phyloP scores from a whole-genome alignment of 2,797 vertebrate species.

The Arvicola amphibius region DNA sequence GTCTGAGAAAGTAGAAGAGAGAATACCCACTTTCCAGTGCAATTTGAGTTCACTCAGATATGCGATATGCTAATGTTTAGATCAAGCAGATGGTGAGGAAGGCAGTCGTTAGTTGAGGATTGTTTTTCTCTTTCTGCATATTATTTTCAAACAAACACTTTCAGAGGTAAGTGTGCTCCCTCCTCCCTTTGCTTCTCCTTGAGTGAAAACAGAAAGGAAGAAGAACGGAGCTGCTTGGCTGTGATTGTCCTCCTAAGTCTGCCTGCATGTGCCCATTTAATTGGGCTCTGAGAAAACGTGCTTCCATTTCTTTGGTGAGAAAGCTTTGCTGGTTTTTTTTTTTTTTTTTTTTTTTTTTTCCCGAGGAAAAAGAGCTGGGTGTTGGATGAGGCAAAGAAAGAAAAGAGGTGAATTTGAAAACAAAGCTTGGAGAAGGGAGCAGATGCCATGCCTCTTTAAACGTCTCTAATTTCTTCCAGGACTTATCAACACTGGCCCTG shows the following conservation, averaged over 20 bases:
- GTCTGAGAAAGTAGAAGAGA: conserved; percentile 75
- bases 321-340: conserved; percentile 21
- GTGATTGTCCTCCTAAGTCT: not conserved
- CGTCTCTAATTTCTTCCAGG: conserved; percentile 48
- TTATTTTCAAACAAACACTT: conserved; percentile 82
- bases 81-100: conserved; percentile 82
- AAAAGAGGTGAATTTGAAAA: conserved; percentile 65
- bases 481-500: not conserved
- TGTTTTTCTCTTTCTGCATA: conserved; percentile 79
- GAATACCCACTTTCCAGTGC: conserved; percentile 66
- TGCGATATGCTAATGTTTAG: conserved; percentile 82
- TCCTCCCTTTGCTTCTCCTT: conserved; percentile 6
- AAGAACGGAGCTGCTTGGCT: not conserved
- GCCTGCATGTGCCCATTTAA: not conserved
- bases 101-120: conserved; percentile 72
- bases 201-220: not conserved
- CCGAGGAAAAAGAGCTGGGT: not conserved
- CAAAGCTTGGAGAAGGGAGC: conserved; percentile 45
- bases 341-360: conserved; percentile 60
- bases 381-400: not conserved
- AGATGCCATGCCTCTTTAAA: conserved; percentile 20
- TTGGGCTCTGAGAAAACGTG: not conserved
- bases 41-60: conserved; percentile 77
- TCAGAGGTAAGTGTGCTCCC: conserved; percentile 66
- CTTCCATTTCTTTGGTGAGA: conserved; percentile 12